Evolutionary conservation across 2,888 invertebrate species (phyloP), one percentile per base, ranked within the genome.

Genomic region (Cephus pulcher): DNA sequence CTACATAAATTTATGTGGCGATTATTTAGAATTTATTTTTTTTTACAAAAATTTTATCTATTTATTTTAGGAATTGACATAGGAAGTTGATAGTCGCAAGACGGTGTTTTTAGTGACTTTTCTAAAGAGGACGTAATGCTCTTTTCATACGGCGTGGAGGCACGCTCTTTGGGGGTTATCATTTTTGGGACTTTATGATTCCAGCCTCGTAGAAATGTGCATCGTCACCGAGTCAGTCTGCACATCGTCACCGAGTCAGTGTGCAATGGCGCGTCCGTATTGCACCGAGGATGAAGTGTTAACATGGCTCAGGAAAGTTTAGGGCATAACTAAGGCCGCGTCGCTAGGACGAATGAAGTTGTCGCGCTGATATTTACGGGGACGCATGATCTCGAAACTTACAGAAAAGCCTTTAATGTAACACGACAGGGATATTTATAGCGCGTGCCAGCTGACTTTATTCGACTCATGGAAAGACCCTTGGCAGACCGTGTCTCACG

Each of bases 161-260:
- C 23, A 23, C 1, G 56, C 2, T 56, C 2, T 23, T 23, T 56
- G 9, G 9, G 2, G 0, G 56, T 6, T 9, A 23, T 56, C 23
- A 56, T 56, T 56, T 9, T 56, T 15, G 23, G 2, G 23, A 9
- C 85, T 89, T 89, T 86, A 85, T 82, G 84, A 87, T 87, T 87
- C 86, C 80, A 82, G 82, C 78, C 85, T 82, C 84, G 86, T 85
- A 82, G n/a, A n/a, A n/a, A n/a, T n/a, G n/a, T n/a, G n/a, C n/a
- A n/a, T n/a, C n/a, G n/a, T n/a, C n/a, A n/a, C n/a, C n/a, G n/a
- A n/a, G n/a, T n/a, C n/a, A n/a, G n/a, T n/a, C n/a, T n/a, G n/a
- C n/a, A n/a, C n/a, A n/a, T n/a, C n/a, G n/a, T n/a, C n/a, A n/a
- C n/a, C n/a, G n/a, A n/a, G n/a, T n/a, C n/a, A n/a, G n/a, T n/a